phyloP scores from a whole-genome alignment of 2,797 vertebrate genomes.

The Fringilla coelebs region DNA sequence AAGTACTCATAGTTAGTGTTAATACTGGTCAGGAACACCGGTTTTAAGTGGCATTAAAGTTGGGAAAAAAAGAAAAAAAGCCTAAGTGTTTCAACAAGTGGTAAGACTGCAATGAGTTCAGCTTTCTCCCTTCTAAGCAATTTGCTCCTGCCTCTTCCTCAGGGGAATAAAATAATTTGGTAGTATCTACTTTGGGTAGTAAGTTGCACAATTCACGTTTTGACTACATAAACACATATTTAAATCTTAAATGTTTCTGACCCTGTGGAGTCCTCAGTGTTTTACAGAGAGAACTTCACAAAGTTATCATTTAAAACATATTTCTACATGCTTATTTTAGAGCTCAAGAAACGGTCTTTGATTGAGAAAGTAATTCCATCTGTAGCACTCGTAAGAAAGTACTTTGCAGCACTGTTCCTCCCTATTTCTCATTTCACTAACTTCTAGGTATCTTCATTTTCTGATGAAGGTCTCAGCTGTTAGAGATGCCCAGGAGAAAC shows the following conservation, averaged over 20 bases:
- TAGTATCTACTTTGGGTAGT: not conserved
- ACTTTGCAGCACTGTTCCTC: not conserved
- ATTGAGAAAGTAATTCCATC: not conserved
- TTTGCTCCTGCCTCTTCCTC: not conserved
- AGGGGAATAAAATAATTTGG: not conserved
- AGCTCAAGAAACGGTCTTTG: not conserved
- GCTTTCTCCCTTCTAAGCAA: not conserved
- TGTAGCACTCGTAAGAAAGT: not conserved
- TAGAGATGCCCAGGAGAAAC: not conserved
- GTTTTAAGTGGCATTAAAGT: not conserved
- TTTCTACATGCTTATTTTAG: not conserved
- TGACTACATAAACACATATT: not conserved
- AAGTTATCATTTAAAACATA: not conserved
- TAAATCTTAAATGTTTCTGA: not conserved
- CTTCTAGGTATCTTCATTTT: slow-evolving; percentile 1
- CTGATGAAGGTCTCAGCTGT: not conserved
- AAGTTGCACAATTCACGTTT: not conserved
- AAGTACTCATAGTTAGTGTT: not conserved
- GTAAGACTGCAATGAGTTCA: not conserved
- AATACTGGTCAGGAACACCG: not conserved
- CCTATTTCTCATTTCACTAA: not conserved
- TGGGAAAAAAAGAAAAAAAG: too few species aligned
- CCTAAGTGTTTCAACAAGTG: not conserved
- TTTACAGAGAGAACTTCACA: not conserved
- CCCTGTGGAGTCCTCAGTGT: not conserved